These are phyloP conservation scores for Zaprionus inermis DNA, from an alignment of 1,140 invertebrate genomes.

Conservation along the genomic window DNA sequence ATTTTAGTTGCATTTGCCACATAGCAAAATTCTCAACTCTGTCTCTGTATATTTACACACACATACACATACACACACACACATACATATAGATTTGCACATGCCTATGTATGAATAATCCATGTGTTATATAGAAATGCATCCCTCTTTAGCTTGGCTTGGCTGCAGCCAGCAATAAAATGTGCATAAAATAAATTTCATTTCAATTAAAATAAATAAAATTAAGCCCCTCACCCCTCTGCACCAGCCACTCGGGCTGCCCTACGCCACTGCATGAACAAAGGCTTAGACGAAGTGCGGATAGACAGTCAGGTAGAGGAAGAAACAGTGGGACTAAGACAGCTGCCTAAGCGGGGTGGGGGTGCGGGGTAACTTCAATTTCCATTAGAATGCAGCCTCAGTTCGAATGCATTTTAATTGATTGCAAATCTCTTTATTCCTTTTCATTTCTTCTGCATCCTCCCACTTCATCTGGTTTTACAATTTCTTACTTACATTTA, in stretches of 20 bases:
- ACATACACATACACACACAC: slow-evolving; percentile 10
- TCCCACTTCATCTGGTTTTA: too few relatives aligned
- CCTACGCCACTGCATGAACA: slow-evolving; percentile 46
- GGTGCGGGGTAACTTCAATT: slow-evolving; percentile 11
- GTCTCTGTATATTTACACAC: slow-evolving; percentile 12
- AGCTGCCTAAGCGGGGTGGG: slow-evolving; percentile 2
- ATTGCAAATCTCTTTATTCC: slow-evolving; percentile 43
- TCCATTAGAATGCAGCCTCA: slow-evolving; percentile 54
- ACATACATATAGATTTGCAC: background rate
- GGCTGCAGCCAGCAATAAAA: slow-evolving; percentile 45
- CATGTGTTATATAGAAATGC: slow-evolving; percentile 46
- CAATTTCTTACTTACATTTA: background rate
- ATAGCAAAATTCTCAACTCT: slow-evolving; percentile 44
- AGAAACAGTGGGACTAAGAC: too few relatives aligned
- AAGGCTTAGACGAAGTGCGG: slow-evolving; percentile 69
- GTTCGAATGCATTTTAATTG: slow-evolving; percentile 73
- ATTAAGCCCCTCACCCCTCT: slow-evolving; percentile 13
- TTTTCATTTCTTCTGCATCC: background rate
- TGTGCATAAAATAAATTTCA: slow-evolving; percentile 79
- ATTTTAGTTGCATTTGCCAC: slow-evolving; percentile 82
- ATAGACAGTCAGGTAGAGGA: too few relatives aligned
- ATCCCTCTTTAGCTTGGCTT: slow-evolving; percentile 34
- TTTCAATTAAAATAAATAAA: slow-evolving; percentile 83
- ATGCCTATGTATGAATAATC: slow-evolving; percentile 41
- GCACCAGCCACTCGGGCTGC: background rate